Base-by-base conservation (phyloP, 2,113 vertebrate genomes). In the Hystrix cristata region DNA sequence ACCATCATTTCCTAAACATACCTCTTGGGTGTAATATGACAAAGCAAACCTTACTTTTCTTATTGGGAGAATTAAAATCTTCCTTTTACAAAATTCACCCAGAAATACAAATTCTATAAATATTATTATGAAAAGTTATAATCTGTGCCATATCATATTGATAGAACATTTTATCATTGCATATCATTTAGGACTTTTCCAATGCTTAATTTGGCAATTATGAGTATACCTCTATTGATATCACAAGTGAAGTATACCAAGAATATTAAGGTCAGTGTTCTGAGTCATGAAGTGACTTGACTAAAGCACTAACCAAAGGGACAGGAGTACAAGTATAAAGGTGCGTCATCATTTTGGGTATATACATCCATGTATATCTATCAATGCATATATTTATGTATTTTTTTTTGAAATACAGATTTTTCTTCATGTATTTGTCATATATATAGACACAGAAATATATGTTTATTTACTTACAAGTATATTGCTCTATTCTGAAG, bases 401-500 rank as follows among this genome's bases (percentile, higher is more conserved):
- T 57, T 53, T 64, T 82, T 53, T 64, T 82, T 85, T 25, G 57
- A 95, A 76, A 80, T 64, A 59, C 31, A 7, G 11, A 23, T 83
- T 78, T 93, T 76, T 83, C 25, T 93, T 67, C 12, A n/a, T 13
- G 27, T 31, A 16, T 25, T 31, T 62, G 2, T 72, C 86, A 76
- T 12, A 67, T 13, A 88, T 65, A 59, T 74, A 89, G 34, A 55
- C 51, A 79, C 38, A 25, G 29, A 38, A 87, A 55, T 69, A 69
- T 15, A 4, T 13, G 48, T 62, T 43, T 51, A n/a, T 53, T 62
- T 53, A 64, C 10, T 74, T 43, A 8, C 43, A 25, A 16, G 46
- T 46, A 1, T 87, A 53, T 88, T 84, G 94, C 72, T 97, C 19
- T n/a, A 53, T 67, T 81, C 15, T 91, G 43, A 97, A 74, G 18